A percentile compares a stretch with the other conserved stretches of the same genome.
These are phyloP conservation scores for Phataginus tetradactyla DNA, from an alignment of 2,797 vertebrate species.

Conservation along the genomic window DNA sequence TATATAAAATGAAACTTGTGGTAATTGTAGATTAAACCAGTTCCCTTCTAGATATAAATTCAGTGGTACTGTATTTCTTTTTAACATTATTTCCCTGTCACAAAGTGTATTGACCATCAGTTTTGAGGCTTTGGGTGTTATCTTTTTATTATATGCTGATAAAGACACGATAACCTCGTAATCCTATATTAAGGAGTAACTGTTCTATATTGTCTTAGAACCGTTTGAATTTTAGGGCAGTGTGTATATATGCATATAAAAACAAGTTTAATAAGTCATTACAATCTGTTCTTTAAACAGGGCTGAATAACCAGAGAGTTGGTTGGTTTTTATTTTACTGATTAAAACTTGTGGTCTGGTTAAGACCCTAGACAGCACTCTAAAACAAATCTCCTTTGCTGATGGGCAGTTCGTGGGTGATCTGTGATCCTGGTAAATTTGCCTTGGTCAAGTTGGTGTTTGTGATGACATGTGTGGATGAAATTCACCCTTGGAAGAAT, in stretches of 20 bases:
- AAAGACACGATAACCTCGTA: background rate
- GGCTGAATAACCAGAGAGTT: background rate
- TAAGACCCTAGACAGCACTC: background rate
- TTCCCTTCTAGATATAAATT: background rate
- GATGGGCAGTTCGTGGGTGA: background rate
- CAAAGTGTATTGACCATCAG: background rate
- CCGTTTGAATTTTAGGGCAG: background rate
- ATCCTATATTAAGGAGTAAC: background rate
- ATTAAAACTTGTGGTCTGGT: background rate
- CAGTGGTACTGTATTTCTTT: background rate
- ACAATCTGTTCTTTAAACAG: background rate
- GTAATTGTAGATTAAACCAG: background rate
- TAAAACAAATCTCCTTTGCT: background rate
- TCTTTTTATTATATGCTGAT: slow-evolving; percentile 8
- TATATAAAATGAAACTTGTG: slow-evolving; percentile 9
- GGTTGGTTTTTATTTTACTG: slow-evolving; percentile 2
- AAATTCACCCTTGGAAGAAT: background rate
- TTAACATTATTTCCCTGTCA: background rate
- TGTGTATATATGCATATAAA: background rate
- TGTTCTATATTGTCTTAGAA: background rate
- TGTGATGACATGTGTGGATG: background rate
- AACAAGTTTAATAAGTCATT: background rate
- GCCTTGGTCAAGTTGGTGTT: background rate
- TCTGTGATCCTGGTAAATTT: background rate
- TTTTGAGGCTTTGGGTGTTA: background rate